Conservation (phyloP, 2,113 vertebrate genomes). For the Lipophrys pholis region DNA sequence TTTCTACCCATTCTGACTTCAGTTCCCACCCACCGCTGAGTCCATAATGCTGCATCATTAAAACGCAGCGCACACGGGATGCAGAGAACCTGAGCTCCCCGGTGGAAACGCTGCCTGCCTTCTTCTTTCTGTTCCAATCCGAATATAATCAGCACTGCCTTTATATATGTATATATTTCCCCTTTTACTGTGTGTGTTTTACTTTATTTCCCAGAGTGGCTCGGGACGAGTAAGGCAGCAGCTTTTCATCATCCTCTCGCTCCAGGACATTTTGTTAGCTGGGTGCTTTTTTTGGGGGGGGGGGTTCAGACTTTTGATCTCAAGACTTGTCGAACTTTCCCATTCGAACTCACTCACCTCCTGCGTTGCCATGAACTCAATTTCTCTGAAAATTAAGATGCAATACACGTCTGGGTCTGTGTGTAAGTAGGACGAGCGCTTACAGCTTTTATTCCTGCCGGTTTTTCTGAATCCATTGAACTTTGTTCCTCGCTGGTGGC, state of each 20-base stretch:
- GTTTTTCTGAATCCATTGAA: neutral
- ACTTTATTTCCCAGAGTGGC: constrained; percentile 28
- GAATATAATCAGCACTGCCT: neutral
- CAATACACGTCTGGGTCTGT: neutral
- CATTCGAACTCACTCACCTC: neutral
- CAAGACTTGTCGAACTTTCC: neutral
- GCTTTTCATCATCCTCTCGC: constrained; percentile 25
- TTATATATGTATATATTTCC: neutral
- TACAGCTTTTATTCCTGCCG: neutral
- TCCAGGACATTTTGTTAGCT: constrained; percentile 13
- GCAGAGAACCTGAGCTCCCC: neutral
- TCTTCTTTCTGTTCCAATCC: constrained; percentile 1
- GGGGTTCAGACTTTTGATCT: constrained; percentile 9
- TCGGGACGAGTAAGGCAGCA: constrained; percentile 11
- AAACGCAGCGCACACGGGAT: constrained; percentile 6
- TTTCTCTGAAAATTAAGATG: neutral
- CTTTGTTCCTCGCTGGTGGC: neutral
- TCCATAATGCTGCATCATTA: neutral
- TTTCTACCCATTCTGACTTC: neutral
- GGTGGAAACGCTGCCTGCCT: neutral
- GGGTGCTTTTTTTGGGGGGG: neutral
- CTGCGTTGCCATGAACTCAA: neutral
- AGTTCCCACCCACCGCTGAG: neutral
- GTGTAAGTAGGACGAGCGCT: neutral
- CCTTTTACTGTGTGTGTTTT: constrained; percentile 2